phyloP scores from a whole-genome alignment of 1,140 invertebrate species.

The Andrena cerasifolii region DNA sequence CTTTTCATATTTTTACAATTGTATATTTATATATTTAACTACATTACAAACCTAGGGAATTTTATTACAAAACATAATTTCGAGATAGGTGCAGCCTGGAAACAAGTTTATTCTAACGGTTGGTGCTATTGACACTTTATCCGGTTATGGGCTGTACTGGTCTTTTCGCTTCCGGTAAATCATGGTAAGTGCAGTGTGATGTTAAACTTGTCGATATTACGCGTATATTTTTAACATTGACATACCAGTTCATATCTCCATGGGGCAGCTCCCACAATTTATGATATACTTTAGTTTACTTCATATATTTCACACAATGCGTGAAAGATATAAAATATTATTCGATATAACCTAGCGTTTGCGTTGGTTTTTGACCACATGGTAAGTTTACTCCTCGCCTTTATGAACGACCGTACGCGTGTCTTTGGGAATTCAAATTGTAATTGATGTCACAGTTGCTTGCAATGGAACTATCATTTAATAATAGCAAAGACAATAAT shows the following conservation, averaged over 20 bases:
- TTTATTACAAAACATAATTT: background rate
- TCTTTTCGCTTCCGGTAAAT: conserved; percentile 69
- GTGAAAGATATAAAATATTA: conserved; percentile 2
- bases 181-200: conserved; percentile 68
- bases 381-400: background rate
- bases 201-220: conserved; percentile 1
- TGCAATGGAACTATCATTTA: background rate
- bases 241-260: background rate
- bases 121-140: conserved; percentile 9
- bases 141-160: conserved; percentile 15
- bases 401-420: background rate
- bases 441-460: background rate
- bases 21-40: no score
- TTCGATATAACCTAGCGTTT: conserved; percentile 45
- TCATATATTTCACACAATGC: background rate
- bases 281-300: background rate
- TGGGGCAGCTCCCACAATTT: background rate
- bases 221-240: background rate
- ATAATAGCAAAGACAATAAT: background rate
- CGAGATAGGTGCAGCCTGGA: background rate
- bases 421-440: background rate
- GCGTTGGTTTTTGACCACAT: conserved; percentile 48
- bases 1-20: no score
- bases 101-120: background rate
- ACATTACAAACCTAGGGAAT: no score